A percentile compares a stretch with the other conserved stretches of the same genome.
Evolutionary conservation across 2,797 vertebrate genomes (phyloP).

Genomic region (Cirrhinus mrigala): DNA sequence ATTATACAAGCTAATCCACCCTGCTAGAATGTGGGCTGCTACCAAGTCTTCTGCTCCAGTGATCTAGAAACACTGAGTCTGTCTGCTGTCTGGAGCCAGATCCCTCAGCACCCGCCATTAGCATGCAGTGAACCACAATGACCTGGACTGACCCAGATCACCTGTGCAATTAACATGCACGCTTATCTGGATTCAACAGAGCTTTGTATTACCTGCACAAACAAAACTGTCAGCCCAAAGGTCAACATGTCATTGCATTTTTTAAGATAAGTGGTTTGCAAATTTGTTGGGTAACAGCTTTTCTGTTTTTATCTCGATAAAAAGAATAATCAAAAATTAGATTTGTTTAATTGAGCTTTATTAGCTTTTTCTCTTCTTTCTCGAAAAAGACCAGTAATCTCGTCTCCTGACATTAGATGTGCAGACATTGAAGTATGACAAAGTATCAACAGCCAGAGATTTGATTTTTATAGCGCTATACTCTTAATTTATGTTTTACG

Average conservation of each 20-base stretch:
- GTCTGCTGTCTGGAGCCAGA: constrained; percentile 53
- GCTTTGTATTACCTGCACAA: constrained; percentile 19
- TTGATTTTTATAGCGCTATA: neutral
- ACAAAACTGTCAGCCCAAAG: neutral
- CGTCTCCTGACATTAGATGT: neutral
- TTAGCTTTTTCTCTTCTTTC: neutral
- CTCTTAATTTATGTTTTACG: no score
- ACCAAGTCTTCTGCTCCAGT: constrained; percentile 57
- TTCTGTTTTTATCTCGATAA: neutral
- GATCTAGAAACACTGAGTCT: constrained; percentile 49
- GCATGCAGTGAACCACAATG: constrained; percentile 66
- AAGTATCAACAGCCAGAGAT: neutral
- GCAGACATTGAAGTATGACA: neutral
- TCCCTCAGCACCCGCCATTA: constrained; percentile 58
- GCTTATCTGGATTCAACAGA: constrained; percentile 26
- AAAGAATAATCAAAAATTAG: neutral
- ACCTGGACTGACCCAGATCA: constrained; percentile 65
- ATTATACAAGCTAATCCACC: constrained; percentile 20
- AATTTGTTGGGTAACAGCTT: neutral
- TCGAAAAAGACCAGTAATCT: neutral
- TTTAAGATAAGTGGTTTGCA: neutral
- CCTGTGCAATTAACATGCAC: constrained; percentile 66
- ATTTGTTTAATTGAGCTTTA: neutral
- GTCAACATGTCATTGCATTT: neutral
- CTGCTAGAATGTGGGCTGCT: constrained; percentile 37